These are phyloP conservation scores for Strigamia crassipes DNA, from an alignment of 2,888 invertebrate genomes.

Conservation along the genomic window DNA sequence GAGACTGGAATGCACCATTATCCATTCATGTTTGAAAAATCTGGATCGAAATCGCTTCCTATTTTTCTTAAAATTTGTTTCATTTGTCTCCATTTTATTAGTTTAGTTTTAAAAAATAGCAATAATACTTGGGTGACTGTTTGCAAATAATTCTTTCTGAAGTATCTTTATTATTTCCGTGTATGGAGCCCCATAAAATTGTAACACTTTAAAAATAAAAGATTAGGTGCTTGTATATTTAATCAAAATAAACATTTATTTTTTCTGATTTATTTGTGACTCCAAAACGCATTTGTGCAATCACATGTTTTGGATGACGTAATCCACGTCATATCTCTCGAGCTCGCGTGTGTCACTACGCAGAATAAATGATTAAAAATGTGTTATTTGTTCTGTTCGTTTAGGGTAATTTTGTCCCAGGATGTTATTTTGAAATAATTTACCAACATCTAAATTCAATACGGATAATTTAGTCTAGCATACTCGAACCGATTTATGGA, in stretches of 20 bases:
- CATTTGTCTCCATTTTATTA: background rate
- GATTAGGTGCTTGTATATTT: too few species aligned
- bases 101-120: background rate
- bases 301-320: background rate
- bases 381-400: background rate
- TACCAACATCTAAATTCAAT: background rate
- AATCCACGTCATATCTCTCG: background rate
- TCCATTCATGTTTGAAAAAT: background rate
- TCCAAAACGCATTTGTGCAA: background rate
- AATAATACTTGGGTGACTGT: background rate
- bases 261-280: too few species aligned
- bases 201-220: background rate
- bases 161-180: background rate
- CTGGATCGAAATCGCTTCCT: background rate
- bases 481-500: background rate
- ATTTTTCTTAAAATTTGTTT: background rate
- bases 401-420: background rate
- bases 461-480: background rate
- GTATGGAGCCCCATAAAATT: conserved; percentile 27
- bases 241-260: too few species aligned
- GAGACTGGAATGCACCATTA: background rate
- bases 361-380: background rate
- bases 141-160: background rate
- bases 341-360: background rate
- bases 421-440: background rate